Conservation (phyloP, 2,113 vertebrate genomes). For the Oncorhynchus keta region DNA sequence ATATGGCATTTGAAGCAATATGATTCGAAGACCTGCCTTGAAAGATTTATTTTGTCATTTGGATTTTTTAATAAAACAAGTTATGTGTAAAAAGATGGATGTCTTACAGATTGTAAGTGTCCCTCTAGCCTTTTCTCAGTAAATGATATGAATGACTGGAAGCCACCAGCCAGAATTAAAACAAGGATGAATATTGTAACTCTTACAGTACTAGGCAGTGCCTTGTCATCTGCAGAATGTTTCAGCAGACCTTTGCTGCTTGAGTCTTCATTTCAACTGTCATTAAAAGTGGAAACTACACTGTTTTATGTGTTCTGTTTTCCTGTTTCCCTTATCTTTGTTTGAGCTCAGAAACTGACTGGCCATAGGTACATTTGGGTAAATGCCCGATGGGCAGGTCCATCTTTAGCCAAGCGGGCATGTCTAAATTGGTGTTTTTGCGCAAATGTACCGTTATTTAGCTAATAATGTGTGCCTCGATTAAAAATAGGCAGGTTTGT, state of each 20-base stretch:
- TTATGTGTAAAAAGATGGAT: conserved; percentile 33
- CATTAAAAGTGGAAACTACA: conserved; percentile 66
- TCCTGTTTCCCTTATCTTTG: neutral
- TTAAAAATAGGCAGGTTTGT: no score
- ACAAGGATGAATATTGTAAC: conserved; percentile 25
- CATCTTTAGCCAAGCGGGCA: no score
- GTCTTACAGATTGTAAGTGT: conserved; percentile 37
- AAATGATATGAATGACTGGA: conserved; percentile 34
- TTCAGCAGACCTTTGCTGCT: conserved; percentile 61
- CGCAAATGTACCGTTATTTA: no score
- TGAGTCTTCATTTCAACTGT: conserved; percentile 66
- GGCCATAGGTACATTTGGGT: neutral
- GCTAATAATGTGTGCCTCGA: no score
- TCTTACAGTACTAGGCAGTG: conserved; percentile 38
- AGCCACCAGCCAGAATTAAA: conserved; percentile 41
- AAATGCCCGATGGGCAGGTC: no score
- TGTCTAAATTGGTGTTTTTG: neutral
- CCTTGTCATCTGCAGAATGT: conserved; percentile 54
- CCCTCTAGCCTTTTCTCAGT: conserved; percentile 33
- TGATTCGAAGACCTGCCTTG: conserved; percentile 23
- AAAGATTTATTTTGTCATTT: conserved; percentile 34
- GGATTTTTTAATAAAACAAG: conserved; percentile 23
- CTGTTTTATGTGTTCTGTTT: neutral
- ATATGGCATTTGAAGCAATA: conserved; percentile 34
- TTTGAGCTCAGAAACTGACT: neutral